phyloP scores from a whole-genome alignment of 2,113 vertebrate genomes.

The Aptenodytes patagonicus region DNA sequence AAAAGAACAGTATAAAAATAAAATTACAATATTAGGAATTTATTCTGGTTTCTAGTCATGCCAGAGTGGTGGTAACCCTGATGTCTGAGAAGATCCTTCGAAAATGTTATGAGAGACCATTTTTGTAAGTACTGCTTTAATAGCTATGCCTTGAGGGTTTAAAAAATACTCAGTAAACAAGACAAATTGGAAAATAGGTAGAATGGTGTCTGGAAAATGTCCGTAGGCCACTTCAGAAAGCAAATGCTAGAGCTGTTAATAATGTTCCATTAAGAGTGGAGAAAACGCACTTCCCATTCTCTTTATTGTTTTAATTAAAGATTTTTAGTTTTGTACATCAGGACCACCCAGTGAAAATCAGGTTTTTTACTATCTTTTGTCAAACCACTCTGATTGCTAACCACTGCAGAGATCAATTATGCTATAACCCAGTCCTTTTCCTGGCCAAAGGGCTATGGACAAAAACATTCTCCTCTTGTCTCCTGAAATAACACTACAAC shows the following conservation, averaged over 20 bases:
- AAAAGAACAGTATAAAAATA: constrained; percentile 24
- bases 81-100: neutral
- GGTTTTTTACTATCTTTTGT: neutral
- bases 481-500: neutral
- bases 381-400: neutral
- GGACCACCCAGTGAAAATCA: neutral
- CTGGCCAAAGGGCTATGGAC: neutral
- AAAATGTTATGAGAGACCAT: neutral
- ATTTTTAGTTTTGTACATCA: neutral
- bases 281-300: neutral
- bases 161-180: neutral
- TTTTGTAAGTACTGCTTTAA: neutral
- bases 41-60: neutral
- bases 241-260: neutral
- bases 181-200: neutral
- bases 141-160: neutral
- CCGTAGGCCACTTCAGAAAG: neutral
- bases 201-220: neutral
- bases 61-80: neutral
- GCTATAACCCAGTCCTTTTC: neutral
- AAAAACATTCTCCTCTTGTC: neutral
- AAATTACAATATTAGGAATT: neutral
- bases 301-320: neutral
- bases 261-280: neutral
- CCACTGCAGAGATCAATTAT: neutral